phyloP scores from a whole-genome alignment of 37 sponge, comb jelly and placozoan species.

The Ephydatia muelleri region DNA sequence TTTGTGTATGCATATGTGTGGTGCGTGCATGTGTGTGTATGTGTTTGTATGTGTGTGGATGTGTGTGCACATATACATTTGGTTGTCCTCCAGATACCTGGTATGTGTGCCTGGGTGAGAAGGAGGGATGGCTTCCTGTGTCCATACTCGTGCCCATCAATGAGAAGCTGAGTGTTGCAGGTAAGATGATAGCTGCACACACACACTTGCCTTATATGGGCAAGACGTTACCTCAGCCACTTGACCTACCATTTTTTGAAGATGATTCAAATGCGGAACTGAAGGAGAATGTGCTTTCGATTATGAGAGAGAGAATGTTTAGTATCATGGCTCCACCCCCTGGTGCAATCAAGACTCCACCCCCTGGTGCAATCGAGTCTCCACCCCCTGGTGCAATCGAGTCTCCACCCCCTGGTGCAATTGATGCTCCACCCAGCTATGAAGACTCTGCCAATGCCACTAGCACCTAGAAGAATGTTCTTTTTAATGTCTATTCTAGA shows the following conservation, averaged over 20 bases:
- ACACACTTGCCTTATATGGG: too few relatives aligned
- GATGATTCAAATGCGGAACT: neutral
- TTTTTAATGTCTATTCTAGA: too few relatives aligned
- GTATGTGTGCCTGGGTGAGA: slow-evolving; percentile 60
- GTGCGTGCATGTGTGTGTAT: neutral
- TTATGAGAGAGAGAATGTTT: neutral
- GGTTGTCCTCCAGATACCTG: slow-evolving; percentile 26
- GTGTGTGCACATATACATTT: neutral
- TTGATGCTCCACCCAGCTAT: neutral
- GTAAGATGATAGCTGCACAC: neutral
- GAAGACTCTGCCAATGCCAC: too few relatives aligned
- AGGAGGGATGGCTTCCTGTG: slow-evolving; percentile 69
- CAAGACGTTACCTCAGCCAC: neutral
- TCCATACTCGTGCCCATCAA: slow-evolving; percentile 15
- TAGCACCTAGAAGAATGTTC: too few relatives aligned
- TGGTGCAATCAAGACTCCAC: neutral
- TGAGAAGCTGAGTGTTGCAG: neutral
- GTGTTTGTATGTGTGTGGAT: neutral
- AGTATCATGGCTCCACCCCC: neutral
- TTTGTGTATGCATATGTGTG: too few relatives aligned
- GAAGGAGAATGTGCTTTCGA: neutral
- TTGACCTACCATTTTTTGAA: neutral
- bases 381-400: neutral
- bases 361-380: neutral
- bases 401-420: neutral